Evolutionary conservation across 1,140 invertebrate genomes (phyloP).

Genomic region (Zeugodacus cucurbitae): DNA sequence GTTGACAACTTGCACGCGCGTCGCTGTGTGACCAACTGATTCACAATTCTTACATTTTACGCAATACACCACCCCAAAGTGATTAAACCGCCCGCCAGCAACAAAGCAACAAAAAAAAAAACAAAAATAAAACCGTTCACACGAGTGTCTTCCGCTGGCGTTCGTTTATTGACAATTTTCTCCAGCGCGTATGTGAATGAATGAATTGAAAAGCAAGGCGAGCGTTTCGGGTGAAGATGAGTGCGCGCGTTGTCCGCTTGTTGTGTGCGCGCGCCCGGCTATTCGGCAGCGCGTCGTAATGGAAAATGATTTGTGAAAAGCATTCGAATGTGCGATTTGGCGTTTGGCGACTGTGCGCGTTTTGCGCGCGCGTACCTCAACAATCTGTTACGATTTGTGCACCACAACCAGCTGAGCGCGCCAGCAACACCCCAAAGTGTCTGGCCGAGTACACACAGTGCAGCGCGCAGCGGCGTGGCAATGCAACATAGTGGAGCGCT

Average conservation of each 20-base stretch:
- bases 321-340: background rate
- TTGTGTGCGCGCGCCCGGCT: background rate
- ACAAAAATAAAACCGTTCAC: background rate
- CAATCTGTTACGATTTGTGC: conserved; percentile 25
- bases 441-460: background rate
- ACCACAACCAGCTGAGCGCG: background rate
- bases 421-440: conserved; percentile 13
- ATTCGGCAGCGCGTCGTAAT: background rate
- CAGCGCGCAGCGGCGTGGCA: background rate
- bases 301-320: conserved; percentile 1
- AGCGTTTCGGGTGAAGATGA: background rate
- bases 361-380: conserved; percentile 25
- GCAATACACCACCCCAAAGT: background rate
- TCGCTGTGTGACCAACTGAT: background rate
- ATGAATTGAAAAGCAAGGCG: background rate
- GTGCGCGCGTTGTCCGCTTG: background rate
- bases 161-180: background rate
- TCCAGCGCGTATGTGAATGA: background rate
- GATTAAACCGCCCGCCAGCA: background rate
- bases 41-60: background rate
- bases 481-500: background rate
- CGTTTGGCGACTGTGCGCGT: background rate
- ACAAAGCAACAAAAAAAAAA: background rate
- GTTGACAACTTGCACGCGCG: background rate
- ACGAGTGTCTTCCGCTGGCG: background rate